Evolutionary conservation across 2,113 vertebrate genomes (phyloP).

Genomic region (Reinhardtius hippoglossoides): DNA sequence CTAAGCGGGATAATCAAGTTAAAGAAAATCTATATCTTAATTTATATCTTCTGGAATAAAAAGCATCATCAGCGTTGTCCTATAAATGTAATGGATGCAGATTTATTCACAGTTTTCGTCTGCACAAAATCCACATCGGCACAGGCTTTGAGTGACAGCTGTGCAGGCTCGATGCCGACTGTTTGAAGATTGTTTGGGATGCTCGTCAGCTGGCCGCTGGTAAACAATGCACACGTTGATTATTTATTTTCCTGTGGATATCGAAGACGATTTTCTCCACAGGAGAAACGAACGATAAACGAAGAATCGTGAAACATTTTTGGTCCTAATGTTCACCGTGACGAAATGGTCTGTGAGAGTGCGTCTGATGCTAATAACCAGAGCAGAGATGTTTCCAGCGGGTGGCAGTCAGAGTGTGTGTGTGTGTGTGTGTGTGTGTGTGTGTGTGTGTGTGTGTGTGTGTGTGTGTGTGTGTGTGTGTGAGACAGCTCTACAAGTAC

Average conservation of each 20-base stretch:
- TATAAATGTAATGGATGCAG: no score
- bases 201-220: not conserved
- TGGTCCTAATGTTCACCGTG: not conserved
- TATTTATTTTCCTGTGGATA: not conserved
- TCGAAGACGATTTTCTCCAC: not conserved
- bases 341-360: not conserved
- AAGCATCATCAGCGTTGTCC: no score
- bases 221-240: not conserved
- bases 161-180: no score
- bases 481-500: conserved; percentile 41
- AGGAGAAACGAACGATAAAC: not conserved
- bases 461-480: no score
- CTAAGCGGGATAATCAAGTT: no score
- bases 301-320: not conserved
- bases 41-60: no score
- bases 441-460: no score
- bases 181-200: no score
- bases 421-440: conserved; percentile 8
- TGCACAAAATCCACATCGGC: no score
- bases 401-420: not conserved
- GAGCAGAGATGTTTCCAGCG: conserved; percentile 19
- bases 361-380: conserved; percentile 20
- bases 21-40: no score
- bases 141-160: no score
- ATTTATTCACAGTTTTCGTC: no score